Evolutionary conservation across 2,113 vertebrate genomes (phyloP), one percentile per base, ranked within the genome.

Genomic region (Neomonachus schauinslandi): DNA sequence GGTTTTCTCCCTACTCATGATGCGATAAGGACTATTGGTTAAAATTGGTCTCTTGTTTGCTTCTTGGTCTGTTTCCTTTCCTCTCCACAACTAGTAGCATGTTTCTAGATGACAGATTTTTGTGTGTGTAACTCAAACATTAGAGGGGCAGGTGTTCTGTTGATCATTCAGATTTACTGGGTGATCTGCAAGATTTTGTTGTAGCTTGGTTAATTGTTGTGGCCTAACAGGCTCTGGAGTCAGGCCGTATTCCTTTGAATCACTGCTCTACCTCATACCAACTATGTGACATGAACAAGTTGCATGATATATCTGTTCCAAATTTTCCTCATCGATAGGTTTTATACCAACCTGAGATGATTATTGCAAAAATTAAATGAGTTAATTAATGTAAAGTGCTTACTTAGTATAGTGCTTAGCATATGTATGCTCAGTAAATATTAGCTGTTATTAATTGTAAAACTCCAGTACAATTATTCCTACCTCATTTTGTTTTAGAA

Each of bases 401-500:
- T 76, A 76, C 67, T 26, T 63, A 65, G 28, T 92, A 72, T 3
- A 77, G 8, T 97, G 76, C 19, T 97, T 96, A 21, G 9, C 16
- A 92, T 94, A 81, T 85, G 4, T 89, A 55, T 96, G 28, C 19
- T 95, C 77, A 88, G 11, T 91, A 87, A 98, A 93, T 93, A 82
- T 55, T 96, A 96, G 49, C 36, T 86, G 49, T 96, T 94, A 79
- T 76, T 89, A 84, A 49, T 94, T 97, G 21, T 88, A 91, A 95
- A 97, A 69, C 2, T 67, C 28, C 36, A 96, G 14, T 89, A 77
- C 2, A 95, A 7, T 89, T 89, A 82, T 94, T 77, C 28, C 36
- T 71, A 46, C 22, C 26, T 91, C 39, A 91, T 95, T 96, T 97
- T 87, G 39, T 81, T 94, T 88, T 84, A 91, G 72, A 95, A 96